Conservation (phyloP, 2,888 invertebrate genomes). For the Ormyrus nitidulus region DNA sequence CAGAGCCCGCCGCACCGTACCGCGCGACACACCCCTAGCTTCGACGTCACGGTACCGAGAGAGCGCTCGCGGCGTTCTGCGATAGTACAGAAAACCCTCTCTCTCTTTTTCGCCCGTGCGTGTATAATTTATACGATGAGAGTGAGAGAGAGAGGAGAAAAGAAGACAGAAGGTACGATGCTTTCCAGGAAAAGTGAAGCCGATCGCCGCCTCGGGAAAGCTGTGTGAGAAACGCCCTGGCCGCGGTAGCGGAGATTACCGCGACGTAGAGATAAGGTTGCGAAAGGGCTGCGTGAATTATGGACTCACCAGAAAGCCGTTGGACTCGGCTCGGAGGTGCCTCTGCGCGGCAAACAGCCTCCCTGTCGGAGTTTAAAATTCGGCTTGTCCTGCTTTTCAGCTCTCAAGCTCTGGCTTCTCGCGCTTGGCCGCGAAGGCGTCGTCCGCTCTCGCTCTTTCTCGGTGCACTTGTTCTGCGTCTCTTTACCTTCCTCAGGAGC, state of each 20-base stretch:
- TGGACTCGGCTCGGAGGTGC: constrained; percentile 34
- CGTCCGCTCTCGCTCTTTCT: constrained; percentile 2
- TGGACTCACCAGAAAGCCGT: constrained; percentile 47
- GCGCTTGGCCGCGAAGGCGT: constrained; percentile 14
- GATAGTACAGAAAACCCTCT: constrained; percentile 8
- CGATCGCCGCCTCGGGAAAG: neutral
- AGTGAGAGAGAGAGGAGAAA: neutral
- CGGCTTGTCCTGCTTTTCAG: neutral
- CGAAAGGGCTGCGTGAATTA: neutral
- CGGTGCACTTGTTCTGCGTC: too few relatives aligned
- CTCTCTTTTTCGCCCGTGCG: constrained; percentile 2
- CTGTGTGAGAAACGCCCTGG: neutral
- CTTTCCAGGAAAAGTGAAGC: constrained; percentile 32
- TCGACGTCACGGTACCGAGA: constrained; percentile 42
- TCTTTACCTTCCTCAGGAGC: constrained; percentile 30
- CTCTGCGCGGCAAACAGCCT: constrained; percentile 54
- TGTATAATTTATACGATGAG: neutral
- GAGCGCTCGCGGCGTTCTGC: constrained; percentile 27
- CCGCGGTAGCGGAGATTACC: neutral
- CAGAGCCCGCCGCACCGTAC: neutral
- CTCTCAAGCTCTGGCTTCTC: neutral
- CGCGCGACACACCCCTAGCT: constrained; percentile 46
- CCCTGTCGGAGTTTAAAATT: constrained; percentile 14
- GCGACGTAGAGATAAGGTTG: neutral
- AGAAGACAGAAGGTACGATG: neutral